These are phyloP conservation scores for Hemiscyllium ocellatum DNA, from an alignment of 2,113 vertebrate species.

Conservation along the genomic window DNA sequence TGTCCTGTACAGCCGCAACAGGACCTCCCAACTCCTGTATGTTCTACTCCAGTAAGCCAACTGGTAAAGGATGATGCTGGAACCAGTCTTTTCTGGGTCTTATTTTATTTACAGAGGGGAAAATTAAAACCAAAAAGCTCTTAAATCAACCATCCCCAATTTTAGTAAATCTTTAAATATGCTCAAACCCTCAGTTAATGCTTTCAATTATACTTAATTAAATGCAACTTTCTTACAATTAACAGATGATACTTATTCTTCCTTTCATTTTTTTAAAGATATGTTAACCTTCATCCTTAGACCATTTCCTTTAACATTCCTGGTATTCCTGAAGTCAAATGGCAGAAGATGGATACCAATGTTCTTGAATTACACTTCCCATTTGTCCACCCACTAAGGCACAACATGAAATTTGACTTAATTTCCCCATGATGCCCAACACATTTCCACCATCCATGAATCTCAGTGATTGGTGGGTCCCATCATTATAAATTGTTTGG, in stretches of 20 bases:
- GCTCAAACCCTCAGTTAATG: not conserved
- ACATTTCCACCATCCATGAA: not conserved
- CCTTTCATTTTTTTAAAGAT: not conserved
- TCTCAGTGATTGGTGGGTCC: not conserved
- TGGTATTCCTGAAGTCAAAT: not conserved
- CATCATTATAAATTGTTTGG: too few relatives aligned
- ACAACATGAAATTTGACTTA: not conserved
- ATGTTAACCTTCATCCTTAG: not conserved
- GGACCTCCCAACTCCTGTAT: not conserved
- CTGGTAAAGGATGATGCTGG: not conserved
- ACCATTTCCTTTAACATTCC: not conserved
- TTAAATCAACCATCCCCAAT: not conserved
- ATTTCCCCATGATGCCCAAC: not conserved
- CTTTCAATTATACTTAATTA: not conserved
- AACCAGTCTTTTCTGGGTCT: not conserved
- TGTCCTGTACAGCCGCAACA: too few relatives aligned
- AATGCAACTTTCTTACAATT: not conserved
- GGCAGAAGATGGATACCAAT: not conserved
- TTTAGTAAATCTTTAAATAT: not conserved
- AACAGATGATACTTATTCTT: not conserved
- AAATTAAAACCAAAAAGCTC: not conserved
- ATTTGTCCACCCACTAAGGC: not conserved
- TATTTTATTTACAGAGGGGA: not conserved
- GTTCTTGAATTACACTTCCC: not conserved
- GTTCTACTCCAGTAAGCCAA: not conserved